Evolutionary conservation across 2,797 vertebrate species (phyloP), one percentile per base, ranked within the genome.

Genomic region (Bradypodion pumilum): DNA sequence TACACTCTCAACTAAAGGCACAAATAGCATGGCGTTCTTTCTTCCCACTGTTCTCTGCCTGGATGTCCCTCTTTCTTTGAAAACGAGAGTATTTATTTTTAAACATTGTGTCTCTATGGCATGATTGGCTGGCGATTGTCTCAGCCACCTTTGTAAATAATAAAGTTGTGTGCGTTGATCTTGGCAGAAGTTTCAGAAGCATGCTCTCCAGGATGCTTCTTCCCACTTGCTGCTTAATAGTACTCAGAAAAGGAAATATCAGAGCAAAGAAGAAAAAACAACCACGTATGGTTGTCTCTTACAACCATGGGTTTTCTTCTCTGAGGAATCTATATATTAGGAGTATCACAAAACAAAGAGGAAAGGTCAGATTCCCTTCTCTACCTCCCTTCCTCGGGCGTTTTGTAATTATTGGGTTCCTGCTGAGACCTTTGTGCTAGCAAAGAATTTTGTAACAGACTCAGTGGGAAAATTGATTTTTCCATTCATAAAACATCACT

Each of bases 401-500:
- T 32, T 81, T 15, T 75, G 27, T 69, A 75, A 37, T 80, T 80
- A 68, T 46, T 80, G 63, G 80, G 62, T 70, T 9, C 63, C 72
- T 29, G 1, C 69, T 63, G 56, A 23, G 78, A 80, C 32, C 27
- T 76, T 75, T 76, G 32, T 23, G 78, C 56, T 52, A 56, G 35
- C 35, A 70, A 69, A n/a, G 37, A 74, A 82, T 83, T 62, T 72
- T 52, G 74, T 63, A 62, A 72, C 56, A 21, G 35, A 49, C 40
- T n/a, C 19, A 4, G 35, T 86, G 82, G 5, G 0, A 63, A 0
- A 2, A 91, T 90, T 81, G 89, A 89, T 91, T 93, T 93, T 94
- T 93, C 90, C 90, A 0, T 82, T 87, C 21, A 0, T 21, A 65
- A 90, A 82, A 0, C 1, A 44, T 83, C 83, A 0, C 23, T 0